These are phyloP conservation scores for Bombyx mori DNA, from an alignment of 1,140 invertebrate species.

Conservation along the genomic window DNA sequence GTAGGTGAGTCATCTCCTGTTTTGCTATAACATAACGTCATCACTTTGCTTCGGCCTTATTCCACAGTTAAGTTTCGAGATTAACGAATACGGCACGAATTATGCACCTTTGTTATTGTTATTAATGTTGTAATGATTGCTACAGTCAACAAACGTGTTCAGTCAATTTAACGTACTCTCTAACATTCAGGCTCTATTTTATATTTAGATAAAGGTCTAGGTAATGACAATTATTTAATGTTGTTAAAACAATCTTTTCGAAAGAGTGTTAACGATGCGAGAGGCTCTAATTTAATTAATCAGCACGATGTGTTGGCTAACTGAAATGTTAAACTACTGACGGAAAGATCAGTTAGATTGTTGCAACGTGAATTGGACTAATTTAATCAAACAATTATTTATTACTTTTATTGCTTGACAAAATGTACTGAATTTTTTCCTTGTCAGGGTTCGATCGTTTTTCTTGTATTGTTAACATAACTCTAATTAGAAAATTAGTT, in stretches of 20 bases:
- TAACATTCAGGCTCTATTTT: too few relatives aligned
- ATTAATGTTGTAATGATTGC: background rate
- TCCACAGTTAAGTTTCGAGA: conserved; percentile 10
- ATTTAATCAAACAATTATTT: conserved; percentile 11
- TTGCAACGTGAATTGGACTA: conserved; percentile 13
- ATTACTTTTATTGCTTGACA: conserved; percentile 5
- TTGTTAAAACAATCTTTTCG: background rate
- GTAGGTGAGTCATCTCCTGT: conserved; percentile 9
- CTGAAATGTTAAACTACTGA: too few relatives aligned
- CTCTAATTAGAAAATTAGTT: too few relatives aligned
- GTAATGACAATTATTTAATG: too few relatives aligned
- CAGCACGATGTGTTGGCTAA: too few relatives aligned
- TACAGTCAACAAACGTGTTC: too few relatives aligned
- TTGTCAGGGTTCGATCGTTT: conserved; percentile 15
- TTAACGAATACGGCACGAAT: background rate
- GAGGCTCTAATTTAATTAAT: conserved; percentile 8
- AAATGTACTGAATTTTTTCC: conserved; percentile 16
- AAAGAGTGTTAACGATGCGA: background rate
- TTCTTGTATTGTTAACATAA: background rate
- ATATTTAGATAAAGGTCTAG: too few relatives aligned
- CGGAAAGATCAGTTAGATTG: background rate
- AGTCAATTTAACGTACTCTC: too few relatives aligned
- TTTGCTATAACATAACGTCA: conserved; percentile 11
- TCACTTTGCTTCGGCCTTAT: conserved; percentile 15
- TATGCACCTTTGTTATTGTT: too few relatives aligned